These are phyloP conservation scores for Catonia carolina DNA, from an alignment of 2,888 invertebrate species.

Conservation along the genomic window DNA sequence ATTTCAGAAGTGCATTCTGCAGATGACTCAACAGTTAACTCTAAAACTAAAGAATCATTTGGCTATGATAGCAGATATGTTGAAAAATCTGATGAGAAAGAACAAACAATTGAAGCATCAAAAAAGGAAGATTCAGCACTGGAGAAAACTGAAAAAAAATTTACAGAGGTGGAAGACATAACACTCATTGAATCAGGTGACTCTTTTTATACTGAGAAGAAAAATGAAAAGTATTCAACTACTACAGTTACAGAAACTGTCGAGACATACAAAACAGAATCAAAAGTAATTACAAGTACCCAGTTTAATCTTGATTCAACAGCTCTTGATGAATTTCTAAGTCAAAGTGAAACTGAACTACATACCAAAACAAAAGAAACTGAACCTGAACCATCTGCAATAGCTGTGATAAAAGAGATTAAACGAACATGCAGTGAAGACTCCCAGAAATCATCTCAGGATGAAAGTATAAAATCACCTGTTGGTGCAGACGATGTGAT, in stretches of 20 bases:
- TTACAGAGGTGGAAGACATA: constrained; percentile 3
- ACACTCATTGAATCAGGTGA: not conserved
- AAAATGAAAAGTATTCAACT: not conserved
- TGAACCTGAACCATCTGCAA: not conserved
- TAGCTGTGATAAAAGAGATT: constrained; percentile 33
- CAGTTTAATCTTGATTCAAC: constrained; percentile 7
- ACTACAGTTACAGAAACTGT: not conserved
- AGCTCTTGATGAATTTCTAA: not conserved
- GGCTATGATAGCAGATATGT: not conserved
- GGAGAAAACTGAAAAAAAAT: constrained; percentile 7
- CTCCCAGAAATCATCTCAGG: constrained; percentile 37
- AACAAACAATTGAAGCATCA: not conserved
- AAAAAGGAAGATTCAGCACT: constrained; percentile 10
- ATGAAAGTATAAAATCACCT: constrained; percentile 46
- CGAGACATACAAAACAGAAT: not conserved
- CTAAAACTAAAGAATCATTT: constrained; percentile 10
- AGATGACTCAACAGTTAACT: not conserved
- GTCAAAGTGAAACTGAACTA: not conserved
- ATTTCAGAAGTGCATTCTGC: not conserved
- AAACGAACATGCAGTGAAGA: constrained; percentile 44
- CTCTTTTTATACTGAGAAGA: not conserved
- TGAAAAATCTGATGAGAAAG: not conserved
- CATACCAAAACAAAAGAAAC: not conserved
- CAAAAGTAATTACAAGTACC: constrained; percentile 7
- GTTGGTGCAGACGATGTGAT: constrained; percentile 43